Conservation (phyloP, 2,888 invertebrate species). For the Mythimna ferrago region DNA sequence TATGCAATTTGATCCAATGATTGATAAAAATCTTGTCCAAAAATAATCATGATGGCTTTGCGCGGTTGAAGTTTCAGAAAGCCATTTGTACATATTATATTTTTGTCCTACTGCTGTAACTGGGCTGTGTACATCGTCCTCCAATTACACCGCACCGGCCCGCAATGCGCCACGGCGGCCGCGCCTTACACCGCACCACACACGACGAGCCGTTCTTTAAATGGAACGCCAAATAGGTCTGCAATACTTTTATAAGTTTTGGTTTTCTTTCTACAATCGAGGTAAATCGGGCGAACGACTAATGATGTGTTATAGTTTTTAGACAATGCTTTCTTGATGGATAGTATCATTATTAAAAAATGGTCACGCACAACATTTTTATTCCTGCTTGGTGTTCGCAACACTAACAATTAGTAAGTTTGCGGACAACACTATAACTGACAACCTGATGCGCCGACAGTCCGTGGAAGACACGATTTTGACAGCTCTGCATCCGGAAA, state of each 20-base stretch:
- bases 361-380: background rate
- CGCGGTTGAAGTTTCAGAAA: background rate
- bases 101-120: slow-evolving; percentile 33
- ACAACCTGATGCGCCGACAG: too few species aligned
- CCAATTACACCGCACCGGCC: slow-evolving; percentile 55
- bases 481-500: too few species aligned
- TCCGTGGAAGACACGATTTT: too few species aligned
- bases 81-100: slow-evolving; percentile 7
- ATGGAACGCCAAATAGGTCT: slow-evolving; percentile 35
- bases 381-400: too few species aligned
- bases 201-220: slow-evolving; percentile 33
- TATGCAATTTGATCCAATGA: background rate
- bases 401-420: too few species aligned
- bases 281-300: background rate
- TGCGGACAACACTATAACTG: too few species aligned
- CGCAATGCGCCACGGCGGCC: slow-evolving; percentile 66
- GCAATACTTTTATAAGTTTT: slow-evolving; percentile 3
- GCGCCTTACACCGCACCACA: slow-evolving; percentile 41
- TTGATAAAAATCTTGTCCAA: background rate
- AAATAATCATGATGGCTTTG: background rate
- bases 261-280: slow-evolving; percentile 2
- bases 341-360: background rate
- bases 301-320: background rate
- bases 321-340: background rate
- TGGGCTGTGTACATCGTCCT: slow-evolving; percentile 34